These are phyloP conservation scores for Saguinus midas DNA, from an alignment of 2,113 vertebrate genomes.

Conservation along the genomic window DNA sequence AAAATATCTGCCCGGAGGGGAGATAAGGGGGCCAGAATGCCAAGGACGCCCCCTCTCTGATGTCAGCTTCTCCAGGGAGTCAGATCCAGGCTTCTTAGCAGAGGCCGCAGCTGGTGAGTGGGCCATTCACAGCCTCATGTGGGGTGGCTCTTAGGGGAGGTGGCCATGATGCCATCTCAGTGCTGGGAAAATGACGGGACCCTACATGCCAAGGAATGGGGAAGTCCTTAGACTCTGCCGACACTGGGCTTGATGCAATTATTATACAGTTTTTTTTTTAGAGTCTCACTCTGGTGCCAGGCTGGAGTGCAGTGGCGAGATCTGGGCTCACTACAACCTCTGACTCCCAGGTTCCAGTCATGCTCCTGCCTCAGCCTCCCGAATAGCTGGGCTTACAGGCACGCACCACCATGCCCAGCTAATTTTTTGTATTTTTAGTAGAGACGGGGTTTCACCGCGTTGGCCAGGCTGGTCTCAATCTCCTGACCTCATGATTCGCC, in stretches of 20 bases:
- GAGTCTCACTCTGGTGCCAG: no score
- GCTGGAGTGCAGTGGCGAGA: no score
- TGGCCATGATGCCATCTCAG: background rate
- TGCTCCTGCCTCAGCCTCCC: no score
- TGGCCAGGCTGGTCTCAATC: no score
- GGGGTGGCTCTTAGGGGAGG: fast-evolving
- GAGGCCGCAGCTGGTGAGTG: background rate
- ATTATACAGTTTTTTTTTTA: background rate
- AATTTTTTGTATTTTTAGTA: no score
- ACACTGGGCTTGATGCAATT: background rate
- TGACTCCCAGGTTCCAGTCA: no score
- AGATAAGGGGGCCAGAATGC: background rate
- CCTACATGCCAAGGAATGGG: background rate
- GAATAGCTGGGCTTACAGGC: no score
- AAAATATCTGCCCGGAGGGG: background rate
- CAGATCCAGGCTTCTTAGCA: background rate
- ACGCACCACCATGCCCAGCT: no score
- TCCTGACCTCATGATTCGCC: no score
- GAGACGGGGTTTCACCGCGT: no score
- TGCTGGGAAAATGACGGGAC: background rate
- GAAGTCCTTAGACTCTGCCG: background rate
- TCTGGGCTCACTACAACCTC: no score
- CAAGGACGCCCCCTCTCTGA: background rate
- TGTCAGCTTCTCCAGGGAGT: background rate
- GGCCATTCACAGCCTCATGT: fast-evolving